phyloP scores from a whole-genome alignment of 2,888 invertebrate genomes.

The Cantharis rufa region DNA sequence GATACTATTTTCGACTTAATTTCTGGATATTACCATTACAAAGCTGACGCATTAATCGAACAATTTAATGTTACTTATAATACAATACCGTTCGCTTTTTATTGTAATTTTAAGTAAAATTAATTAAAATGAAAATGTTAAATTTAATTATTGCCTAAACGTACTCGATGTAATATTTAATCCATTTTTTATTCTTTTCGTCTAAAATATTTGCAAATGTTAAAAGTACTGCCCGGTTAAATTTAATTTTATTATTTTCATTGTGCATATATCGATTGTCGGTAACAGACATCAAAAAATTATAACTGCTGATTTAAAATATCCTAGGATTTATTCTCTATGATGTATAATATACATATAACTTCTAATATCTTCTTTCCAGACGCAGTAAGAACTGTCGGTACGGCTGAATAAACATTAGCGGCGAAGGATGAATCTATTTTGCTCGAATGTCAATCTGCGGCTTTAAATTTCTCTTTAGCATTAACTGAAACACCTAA shows the following conservation, averaged over 20 bases:
- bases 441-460: constrained; percentile 40
- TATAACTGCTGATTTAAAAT: background rate
- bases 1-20: constrained; percentile 13
- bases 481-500: constrained; percentile 24
- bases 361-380: constrained; percentile 2
- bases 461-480: constrained; percentile 34
- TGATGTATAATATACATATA: background rate
- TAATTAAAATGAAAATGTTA: background rate
- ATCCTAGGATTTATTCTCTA: background rate
- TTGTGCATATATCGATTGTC: background rate
- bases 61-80: background rate
- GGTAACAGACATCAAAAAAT: background rate
- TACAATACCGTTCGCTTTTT: background rate
- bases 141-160: background rate
- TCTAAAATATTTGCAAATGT: background rate
- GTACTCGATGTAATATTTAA: background rate
- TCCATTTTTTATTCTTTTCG: background rate
- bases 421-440: constrained; percentile 44
- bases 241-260: background rate
- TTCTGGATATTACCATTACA: constrained; percentile 13
- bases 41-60: background rate
- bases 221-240: background rate
- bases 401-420: constrained; percentile 45
- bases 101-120: background rate
- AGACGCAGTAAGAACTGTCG: constrained; percentile 7